Conservation (phyloP, 2,888 invertebrate species). For the Ferrisia virgata region DNA sequence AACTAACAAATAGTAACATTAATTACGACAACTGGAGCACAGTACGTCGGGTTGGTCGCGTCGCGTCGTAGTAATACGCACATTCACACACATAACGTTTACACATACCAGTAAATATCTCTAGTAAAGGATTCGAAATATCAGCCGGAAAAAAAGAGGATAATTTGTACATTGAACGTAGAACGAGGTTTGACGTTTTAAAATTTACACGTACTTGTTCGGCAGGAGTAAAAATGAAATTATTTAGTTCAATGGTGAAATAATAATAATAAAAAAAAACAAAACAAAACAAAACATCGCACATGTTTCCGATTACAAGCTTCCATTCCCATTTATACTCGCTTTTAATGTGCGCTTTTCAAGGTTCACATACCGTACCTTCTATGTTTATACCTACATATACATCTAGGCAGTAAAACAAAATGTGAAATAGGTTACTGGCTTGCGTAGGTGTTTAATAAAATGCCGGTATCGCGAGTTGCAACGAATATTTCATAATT, state of each 20-base stretch:
- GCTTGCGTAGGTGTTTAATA: background rate
- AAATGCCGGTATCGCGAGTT: background rate
- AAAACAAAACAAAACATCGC: slow-evolving; percentile 2
- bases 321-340: background rate
- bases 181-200: background rate
- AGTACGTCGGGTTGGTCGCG: too few species aligned
- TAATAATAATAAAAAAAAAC: slow-evolving; percentile 6
- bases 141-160: background rate
- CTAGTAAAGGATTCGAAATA: background rate
- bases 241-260: slow-evolving; percentile 23
- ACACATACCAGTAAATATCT: too few species aligned
- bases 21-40: background rate
- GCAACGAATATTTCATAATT: background rate
- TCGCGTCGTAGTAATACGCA: too few species aligned
- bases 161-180: background rate
- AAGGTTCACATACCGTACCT: slow-evolving; percentile 22
- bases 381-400: background rate
- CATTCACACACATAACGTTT: too few species aligned
- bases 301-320: slow-evolving; percentile 16
- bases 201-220: background rate
- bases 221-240: background rate
- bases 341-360: background rate
- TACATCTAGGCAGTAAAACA: background rate
- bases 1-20: background rate
- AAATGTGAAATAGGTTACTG: slow-evolving; percentile 21